Conservation (phyloP, 2,113 vertebrate genomes). For the Callopanchax toddi region DNA sequence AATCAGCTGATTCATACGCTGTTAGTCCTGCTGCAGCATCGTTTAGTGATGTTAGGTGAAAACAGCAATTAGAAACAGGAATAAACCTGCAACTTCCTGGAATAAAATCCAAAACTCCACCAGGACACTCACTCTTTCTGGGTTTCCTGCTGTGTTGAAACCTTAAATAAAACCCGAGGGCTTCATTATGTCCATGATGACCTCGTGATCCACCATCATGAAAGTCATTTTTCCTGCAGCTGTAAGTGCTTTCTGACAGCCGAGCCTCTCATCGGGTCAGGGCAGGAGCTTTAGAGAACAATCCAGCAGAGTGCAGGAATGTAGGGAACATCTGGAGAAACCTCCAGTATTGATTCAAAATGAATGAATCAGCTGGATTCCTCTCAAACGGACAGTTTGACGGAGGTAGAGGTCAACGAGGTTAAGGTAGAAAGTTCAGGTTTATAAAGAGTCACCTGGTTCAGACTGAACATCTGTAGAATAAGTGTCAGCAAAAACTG, state of each 20-base stretch:
- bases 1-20: no score
- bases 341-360: background rate
- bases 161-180: background rate
- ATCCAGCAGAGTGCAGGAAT: slow-evolving; percentile 6
- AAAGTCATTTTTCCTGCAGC: background rate
- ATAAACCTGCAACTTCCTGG: background rate
- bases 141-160: no score
- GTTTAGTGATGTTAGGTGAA: no score
- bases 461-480: no score
- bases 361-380: background rate
- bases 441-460: no score
- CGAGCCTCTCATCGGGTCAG: background rate
- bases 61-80: no score
- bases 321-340: background rate
- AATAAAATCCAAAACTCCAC: background rate
- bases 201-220: background rate
- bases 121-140: background rate
- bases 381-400: background rate
- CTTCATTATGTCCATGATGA: background rate
- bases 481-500: no score
- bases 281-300: no score
- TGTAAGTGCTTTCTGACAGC: slow-evolving; percentile 16
- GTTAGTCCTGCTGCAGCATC: no score
- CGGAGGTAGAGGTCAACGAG: no score
- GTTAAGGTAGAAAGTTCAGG: no score